Base-by-base conservation (phyloP, 2,113 vertebrate genomes). In the Marcusenius ussheri region DNA sequence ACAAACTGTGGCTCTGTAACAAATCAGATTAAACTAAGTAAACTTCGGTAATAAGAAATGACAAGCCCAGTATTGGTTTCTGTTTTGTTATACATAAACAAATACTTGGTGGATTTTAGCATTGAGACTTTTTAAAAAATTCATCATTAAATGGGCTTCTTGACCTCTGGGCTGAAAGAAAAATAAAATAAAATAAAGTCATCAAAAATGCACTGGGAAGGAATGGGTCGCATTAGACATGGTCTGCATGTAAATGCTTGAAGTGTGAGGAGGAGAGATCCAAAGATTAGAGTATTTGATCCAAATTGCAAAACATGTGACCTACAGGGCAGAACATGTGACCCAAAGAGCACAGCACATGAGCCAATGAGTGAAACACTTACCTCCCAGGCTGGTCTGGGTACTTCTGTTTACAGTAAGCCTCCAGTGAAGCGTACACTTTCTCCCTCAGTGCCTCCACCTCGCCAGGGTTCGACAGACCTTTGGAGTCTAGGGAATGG, bases 321-420 rank as follows among this genome's bases (percentile, higher is more conserved):
- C 70, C 70, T 17, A 77, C 10, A 39, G 70, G 31, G 15, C 5
- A 77, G 70, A 39, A 77, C 74, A 42, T 8, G 17, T 42, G 35
- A 80, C 35, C 74, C 15, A 35, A 80, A 42, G 74, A 77, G 31
- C 31, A 39, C 13, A 17, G 42, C 42, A 47, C 42, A 19, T 45
- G 42, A n/a, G 31, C 80, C 46, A 50, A 66, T 35, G 35, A 46
- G 51, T 8, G n/a, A 17, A 13, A 83, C 3, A 46, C 77, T 19
- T 13, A 97, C 97, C 97, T 96, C 6, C 97, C 97, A 0, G 97
- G 97, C 95, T 97, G 97, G 90, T 97, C 96, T 0, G 97, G 97
- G 92, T 97, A 97, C 93, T 97, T 97, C 92, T 97, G 96, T 91
- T 97, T 97, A 94, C 97, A 97, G 89, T 97, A 97, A 0, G 96